Evolutionary conservation across 1,140 invertebrate species (phyloP), one percentile per base, ranked within the genome.

Genomic region (Pantala flavescens): DNA sequence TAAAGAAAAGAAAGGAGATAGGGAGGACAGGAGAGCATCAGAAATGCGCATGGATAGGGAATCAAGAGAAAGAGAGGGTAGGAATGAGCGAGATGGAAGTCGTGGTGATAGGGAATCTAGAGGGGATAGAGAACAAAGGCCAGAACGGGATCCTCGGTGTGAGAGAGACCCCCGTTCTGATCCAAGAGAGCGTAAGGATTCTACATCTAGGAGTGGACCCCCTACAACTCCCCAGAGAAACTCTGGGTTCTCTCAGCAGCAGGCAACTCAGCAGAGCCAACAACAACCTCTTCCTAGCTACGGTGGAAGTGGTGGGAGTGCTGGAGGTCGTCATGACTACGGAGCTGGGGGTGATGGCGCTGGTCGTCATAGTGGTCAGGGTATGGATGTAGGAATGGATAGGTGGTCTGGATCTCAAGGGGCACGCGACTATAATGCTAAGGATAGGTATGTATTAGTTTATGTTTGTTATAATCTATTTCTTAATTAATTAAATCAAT

Each of bases 91-190:
- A 75, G 74, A 73, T 24, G 72, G 42, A 42, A 43, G 42, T 7
- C 24, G 70, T 43, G 74, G 76, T 21, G 70, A 63, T 23, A 73
- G 78, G 76, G 70, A 82, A 81, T 81, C 80, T 78, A 74, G 43
- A 42, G 71, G 21, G 36, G 74, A 70, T 49, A 74, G 24, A 43
- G 74, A 43, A 36, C 70, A 14, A 23, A 36, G 23, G 23, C 72
- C 23, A 71, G 72, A 24, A 16, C 63, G 72, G 11, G 24, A 23
- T 7, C 28, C 19, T 23, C 63, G 71, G 43, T 72, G 43, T n/a
- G 72, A 24, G 21, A 72, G 72, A 43, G 75, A 75, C 55, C 75
- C 71, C 43, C 73, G 75, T 63, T 70, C 24, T 11, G 24, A 63
- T 43, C 43, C 28, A 36, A 23, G 55, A 24, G 71, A 71, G 21